These are phyloP conservation scores for Elmis aenea DNA, from an alignment of 2,888 invertebrate species.

Conservation along the genomic window DNA sequence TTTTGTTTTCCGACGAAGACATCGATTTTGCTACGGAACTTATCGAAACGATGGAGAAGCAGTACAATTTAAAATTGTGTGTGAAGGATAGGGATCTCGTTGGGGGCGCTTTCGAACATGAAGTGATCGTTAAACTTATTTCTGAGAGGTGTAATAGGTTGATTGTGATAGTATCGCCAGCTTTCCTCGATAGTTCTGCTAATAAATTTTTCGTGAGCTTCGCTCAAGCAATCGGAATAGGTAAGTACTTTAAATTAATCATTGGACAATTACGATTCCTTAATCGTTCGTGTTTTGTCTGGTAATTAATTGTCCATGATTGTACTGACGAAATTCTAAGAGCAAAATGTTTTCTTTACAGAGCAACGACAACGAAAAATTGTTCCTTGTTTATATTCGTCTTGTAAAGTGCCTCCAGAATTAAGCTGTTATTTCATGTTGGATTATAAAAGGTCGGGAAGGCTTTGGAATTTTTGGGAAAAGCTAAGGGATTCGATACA, in stretches of 20 bases:
- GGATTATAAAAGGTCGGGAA: constrained; percentile 52
- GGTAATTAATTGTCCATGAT: constrained; percentile 2
- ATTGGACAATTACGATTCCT: constrained; percentile 2
- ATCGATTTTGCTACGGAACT: constrained; percentile 63
- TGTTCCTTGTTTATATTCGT: constrained; percentile 69
- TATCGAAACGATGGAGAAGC: constrained; percentile 56
- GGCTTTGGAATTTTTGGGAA: constrained; percentile 66
- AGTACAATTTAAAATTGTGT: constrained; percentile 64
- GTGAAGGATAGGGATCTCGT: constrained; percentile 69
- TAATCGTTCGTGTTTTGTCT: not conserved
- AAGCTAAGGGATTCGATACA: constrained; percentile 56
- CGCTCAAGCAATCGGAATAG: constrained; percentile 75
- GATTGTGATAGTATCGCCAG: constrained; percentile 73
- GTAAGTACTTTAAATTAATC: constrained; percentile 50
- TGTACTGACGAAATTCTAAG: too few relatives aligned
- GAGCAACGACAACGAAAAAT: constrained; percentile 52
- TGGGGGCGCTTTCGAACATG: constrained; percentile 66
- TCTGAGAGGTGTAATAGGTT: constrained; percentile 72
- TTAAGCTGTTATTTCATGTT: constrained; percentile 62
- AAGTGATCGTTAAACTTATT: constrained; percentile 67
- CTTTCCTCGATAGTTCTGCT: constrained; percentile 67
- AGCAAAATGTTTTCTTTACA: constrained; percentile 25
- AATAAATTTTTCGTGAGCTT: constrained; percentile 76
- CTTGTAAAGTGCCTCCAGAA: constrained; percentile 59
- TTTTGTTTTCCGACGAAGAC: constrained; percentile 72